Percentiles rank a stretch among this genome's conserved stretches.
phyloP scores from a whole-genome alignment of 2,888 invertebrate species.

The Tenthredo mesomela region DNA sequence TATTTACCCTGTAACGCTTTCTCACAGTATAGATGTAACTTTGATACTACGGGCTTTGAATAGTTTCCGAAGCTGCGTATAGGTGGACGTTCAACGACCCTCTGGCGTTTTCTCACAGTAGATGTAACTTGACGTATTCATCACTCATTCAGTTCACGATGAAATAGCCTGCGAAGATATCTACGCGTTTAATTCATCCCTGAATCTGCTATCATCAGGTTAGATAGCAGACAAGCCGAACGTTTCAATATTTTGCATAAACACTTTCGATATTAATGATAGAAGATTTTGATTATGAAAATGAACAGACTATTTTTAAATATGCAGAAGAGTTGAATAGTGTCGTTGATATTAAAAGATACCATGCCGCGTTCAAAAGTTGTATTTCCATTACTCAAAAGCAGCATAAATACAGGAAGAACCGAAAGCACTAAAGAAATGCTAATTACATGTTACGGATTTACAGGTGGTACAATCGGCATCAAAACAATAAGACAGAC shows the following conservation, averaged over 20 bases:
- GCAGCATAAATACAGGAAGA: background rate
- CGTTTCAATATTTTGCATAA: background rate
- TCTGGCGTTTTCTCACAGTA: background rate
- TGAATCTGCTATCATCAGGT: background rate
- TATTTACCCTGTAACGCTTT: background rate
- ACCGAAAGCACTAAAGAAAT: background rate
- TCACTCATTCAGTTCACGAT: background rate
- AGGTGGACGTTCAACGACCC: background rate
- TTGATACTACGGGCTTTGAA: too few species aligned
- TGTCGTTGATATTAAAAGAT: background rate
- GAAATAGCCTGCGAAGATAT: background rate
- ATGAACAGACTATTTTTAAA: background rate
- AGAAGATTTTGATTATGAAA: background rate
- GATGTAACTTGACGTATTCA: background rate
- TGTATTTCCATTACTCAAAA: background rate
- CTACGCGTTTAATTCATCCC: background rate
- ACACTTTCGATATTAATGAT: background rate
- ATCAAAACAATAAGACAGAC: too few species aligned
- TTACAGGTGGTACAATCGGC: too few species aligned
- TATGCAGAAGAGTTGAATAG: background rate
- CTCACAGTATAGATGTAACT: background rate
- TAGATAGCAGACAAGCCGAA: background rate
- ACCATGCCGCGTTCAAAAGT: background rate
- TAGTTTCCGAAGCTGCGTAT: background rate
- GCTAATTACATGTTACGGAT: constrained; percentile 23